Evolutionary conservation across 2,797 vertebrate genomes (phyloP), one percentile per base, ranked within the genome.

Genomic region (Melanotaenia boesemani): DNA sequence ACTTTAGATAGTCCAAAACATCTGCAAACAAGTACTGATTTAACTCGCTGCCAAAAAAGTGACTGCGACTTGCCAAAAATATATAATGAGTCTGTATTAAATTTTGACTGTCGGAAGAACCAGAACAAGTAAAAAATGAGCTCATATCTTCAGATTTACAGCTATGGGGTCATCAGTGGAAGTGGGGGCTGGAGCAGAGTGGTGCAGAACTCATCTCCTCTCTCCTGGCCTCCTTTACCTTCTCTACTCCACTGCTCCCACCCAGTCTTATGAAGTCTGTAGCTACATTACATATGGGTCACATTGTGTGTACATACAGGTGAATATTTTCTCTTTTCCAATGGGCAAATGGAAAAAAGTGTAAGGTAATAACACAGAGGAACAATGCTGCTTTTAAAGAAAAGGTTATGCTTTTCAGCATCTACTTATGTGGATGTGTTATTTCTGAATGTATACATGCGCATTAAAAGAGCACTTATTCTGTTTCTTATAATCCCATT

Each of bases 181-280:
- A 86, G 90, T 80, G 86, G 93, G 93, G 92, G 89, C 89, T 85
- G 88, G 90, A 87, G 85, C 79, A 74, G 86, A 87, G 93, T 91
- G 90, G 87, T 90, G 89, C 91, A 85, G 81, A 86, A 64, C 68
- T 73, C 87, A 67, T 77, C 88, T 80, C 79, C 74, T 73, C 65
- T 70, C 65, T 67, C 66, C 37, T 70, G 65, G 86, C 92, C 89
- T 89, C 74, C 76, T 76, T 72, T 34, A 10, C 59, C 80, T 78
- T 70, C 58, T 55, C 39, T 54, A 36, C 60, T 62, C 39, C 10
- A 22, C 46, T 63, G 62, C 80, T 78, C 83, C 72, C 67, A 71
- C 76, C 69, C 77, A 62, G 37, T 73, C 81, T 64, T 61, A 44
- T 86, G 75, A 86, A 89, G 74, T 73, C 82, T 76, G 66, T 86